phyloP scores from a whole-genome alignment of 1,140 invertebrate species.

The Drosophila varians region DNA sequence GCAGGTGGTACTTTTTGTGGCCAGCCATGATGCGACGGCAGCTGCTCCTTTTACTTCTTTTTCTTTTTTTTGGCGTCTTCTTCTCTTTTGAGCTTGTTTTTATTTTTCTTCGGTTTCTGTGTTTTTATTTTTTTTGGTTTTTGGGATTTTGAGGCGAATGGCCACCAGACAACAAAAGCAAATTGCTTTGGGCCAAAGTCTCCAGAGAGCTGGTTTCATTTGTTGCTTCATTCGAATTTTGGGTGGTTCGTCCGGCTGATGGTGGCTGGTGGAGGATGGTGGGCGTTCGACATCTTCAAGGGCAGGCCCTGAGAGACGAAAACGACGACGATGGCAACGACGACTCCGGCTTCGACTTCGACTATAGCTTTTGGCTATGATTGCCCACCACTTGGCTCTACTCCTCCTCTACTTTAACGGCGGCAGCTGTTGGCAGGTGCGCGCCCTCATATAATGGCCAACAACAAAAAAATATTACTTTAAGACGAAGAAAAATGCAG shows the following conservation, averaged over 20 bases:
- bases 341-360: slow-evolving; percentile 18
- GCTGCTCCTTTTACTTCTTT: slow-evolving; percentile 35
- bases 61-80: slow-evolving; percentile 57
- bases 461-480: not conserved
- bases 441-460: slow-evolving; percentile 73
- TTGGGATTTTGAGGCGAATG: slow-evolving; percentile 38
- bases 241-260: slow-evolving; percentile 34
- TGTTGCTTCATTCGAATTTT: slow-evolving; percentile 40
- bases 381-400: slow-evolving; percentile 52
- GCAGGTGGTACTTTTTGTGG: slow-evolving; percentile 80
- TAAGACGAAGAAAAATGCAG: slow-evolving; percentile 41
- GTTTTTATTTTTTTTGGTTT: slow-evolving; percentile 34
- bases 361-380: slow-evolving; percentile 74
- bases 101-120: slow-evolving; percentile 4
- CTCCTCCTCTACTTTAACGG: slow-evolving; percentile 3
- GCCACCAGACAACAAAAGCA: slow-evolving; percentile 62
- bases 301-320: slow-evolving; percentile 51
- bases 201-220: slow-evolving; percentile 68
- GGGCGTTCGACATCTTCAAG: slow-evolving; percentile 70
- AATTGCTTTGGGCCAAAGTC: slow-evolving; percentile 52
- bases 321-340: too few species aligned
- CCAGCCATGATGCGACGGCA: slow-evolving; percentile 54
- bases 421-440: slow-evolving; percentile 78
- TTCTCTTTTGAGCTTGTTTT: slow-evolving; percentile 48
- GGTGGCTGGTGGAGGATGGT: slow-evolving; percentile 66